Evolutionary conservation across 1,140 invertebrate genomes (phyloP), one percentile per base, ranked within the genome.

Genomic region (Meloidogyne exigua): DNA sequence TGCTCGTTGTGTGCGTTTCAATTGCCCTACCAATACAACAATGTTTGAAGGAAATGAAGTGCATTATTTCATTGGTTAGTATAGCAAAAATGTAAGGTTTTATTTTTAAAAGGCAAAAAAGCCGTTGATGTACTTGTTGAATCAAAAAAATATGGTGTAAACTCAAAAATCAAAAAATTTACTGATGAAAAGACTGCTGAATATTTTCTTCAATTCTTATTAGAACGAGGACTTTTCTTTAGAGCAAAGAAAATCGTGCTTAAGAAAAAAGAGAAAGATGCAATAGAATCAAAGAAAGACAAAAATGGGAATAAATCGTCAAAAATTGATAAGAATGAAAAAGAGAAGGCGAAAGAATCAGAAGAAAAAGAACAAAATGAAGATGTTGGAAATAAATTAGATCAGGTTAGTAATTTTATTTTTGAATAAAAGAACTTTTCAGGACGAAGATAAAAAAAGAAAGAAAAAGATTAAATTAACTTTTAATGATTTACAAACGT

Each of bases 31-130:
- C 10, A 96, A 96, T 88, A 94, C 94, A 87, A 96, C 94, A 0
- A 97, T 95, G 89, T 95, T 97, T 86, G 90, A 95, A 65, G 93
- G 93, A 83, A 95, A 98, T 88, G 93, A 95, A 89, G 95, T 98
- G 0, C 93, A 96, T 88, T 96, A 97, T 89, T 98, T 98, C 82
- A 94, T 94, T 81, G 94, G 94, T 92, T 90, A 86, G 85, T 81
- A 15, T 42, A 36, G 21, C 39, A 28, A 15, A 62, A 25, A 74
- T 36, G 65, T 78, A 28, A 42, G 15, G 3, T 67, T 75, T 3
- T 0, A 79, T 72, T 72, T 65, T 64, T 76, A 36, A 75, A 82
- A 91, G 90, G 89, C 32, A 89, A 87, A 63, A 94, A 95, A 88
- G 95, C 95, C 2, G 92, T 99, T 0, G 95, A 98, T 89, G 92